Percentiles rank a stretch among this genome's conserved stretches.
Evolutionary conservation across 2,797 vertebrate genomes (phyloP).

Genomic region (Clarias fuscus): DNA sequence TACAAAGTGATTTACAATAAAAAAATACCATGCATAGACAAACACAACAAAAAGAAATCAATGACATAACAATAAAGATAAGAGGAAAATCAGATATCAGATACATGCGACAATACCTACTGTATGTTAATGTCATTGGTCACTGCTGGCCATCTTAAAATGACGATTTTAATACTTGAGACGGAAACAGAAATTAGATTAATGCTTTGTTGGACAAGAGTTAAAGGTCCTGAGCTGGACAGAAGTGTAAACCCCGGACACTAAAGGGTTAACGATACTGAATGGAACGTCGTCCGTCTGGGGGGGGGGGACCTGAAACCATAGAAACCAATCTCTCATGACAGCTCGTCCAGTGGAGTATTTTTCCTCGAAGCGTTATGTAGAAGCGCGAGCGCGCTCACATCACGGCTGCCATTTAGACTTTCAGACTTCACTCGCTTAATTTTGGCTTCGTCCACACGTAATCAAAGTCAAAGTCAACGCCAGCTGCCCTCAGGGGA

Average conservation of each 20-base stretch:
- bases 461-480: conserved; percentile 83
- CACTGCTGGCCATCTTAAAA: not conserved
- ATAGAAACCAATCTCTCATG: conserved; percentile 55
- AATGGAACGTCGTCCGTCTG: not conserved
- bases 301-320: no score
- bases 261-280: conserved; percentile 2
- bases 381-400: not conserved
- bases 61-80: not conserved
- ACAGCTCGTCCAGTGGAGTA: conserved; percentile 63
- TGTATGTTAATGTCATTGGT: not conserved
- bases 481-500: conserved; percentile 76
- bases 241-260: not conserved
- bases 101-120: no score
- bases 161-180: no score
- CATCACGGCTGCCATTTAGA: not conserved
- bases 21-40: no score
- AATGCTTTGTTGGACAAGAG: no score
- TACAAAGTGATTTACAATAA: no score
- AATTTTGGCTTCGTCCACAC: conserved; percentile 36
- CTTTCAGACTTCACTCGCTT: conserved; percentile 14
- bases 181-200: no score
- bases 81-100: not conserved
- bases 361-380: conserved; percentile 37
- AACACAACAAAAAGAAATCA: no score
- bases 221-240: not conserved